Percentiles rank a stretch among this genome's conserved stretches.
phyloP scores from a whole-genome alignment of 2,888 invertebrate species.

The Ypsolopha scabrella region DNA sequence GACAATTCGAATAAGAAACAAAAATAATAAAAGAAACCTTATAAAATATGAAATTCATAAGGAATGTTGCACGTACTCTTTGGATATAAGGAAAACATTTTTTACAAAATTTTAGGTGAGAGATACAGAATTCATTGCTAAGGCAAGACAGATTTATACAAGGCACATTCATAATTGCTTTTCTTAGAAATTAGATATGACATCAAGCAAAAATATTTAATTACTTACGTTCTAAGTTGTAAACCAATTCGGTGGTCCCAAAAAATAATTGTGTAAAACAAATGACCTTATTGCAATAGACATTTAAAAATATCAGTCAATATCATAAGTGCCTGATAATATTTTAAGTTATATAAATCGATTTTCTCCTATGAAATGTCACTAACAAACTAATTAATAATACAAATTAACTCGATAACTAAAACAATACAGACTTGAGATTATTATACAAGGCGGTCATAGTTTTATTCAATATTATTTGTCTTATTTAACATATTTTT shows the following conservation, averaged over 20 bases:
- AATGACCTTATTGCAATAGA: no score
- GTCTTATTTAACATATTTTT: no score
- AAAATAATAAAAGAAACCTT: neutral
- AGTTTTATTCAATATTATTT: no score
- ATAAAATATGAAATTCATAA: neutral
- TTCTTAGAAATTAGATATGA: constrained; percentile 6
- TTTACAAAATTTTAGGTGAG: constrained; percentile 16
- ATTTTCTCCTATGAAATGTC: no score
- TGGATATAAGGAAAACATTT: constrained; percentile 14
- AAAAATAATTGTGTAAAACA: neutral
- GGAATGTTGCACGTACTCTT: constrained; percentile 8
- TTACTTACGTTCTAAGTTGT: neutral
- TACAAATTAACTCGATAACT: no score
- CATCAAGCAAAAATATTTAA: constrained; percentile 4
- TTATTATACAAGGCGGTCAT: no score
- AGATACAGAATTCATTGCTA: constrained; percentile 13
- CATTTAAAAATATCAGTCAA: no score
- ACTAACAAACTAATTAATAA: no score
- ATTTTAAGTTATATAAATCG: no score
- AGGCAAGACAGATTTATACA: constrained; percentile 44
- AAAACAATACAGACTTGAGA: no score
- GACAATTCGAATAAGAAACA: neutral
- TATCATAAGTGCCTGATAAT: no score
- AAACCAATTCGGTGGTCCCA: constrained; percentile 31
- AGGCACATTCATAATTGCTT: constrained; percentile 41